Conservation (phyloP, 1,140 invertebrate species). For the Cydia strobilella region DNA sequence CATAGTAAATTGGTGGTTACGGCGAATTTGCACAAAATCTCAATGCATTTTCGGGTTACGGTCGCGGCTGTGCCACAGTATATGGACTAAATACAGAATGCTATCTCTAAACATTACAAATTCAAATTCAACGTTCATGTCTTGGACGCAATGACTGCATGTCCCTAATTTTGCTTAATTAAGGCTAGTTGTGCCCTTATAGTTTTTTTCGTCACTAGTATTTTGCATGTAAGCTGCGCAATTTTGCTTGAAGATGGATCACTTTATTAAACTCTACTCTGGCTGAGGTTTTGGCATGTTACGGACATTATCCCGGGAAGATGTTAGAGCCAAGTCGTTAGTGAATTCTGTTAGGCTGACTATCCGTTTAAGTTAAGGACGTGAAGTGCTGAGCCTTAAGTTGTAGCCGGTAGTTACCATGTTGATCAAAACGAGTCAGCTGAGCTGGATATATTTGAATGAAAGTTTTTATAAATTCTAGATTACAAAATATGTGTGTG, state of each 20-base stretch:
- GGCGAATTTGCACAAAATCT: constrained; percentile 32
- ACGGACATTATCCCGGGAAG: constrained; percentile 39
- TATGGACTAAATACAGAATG: neutral
- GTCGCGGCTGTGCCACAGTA: constrained; percentile 2
- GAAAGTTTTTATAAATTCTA: no score
- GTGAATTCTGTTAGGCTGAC: constrained; percentile 41
- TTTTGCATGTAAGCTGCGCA: neutral
- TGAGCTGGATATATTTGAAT: no score
- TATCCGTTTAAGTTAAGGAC: constrained; percentile 18
- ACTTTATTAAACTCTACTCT: neutral
- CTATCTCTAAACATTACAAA: neutral
- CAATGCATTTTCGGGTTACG: constrained; percentile 28
- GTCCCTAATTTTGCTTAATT: no score
- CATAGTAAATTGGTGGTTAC: constrained; percentile 33
- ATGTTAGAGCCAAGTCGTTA: constrained; percentile 45
- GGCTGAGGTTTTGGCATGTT: constrained; percentile 36
- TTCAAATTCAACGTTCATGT: neutral
- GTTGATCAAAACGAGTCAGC: neutral
- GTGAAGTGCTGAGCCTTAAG: neutral
- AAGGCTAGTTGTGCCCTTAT: no score
- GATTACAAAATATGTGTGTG: no score
- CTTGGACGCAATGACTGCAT: no score
- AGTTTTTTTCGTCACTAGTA: neutral
- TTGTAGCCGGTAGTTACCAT: neutral
- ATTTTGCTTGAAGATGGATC: neutral